These are phyloP conservation scores for Propithecus perrieri DNA, from an alignment of 2,797 vertebrate species.

Conservation along the genomic window DNA sequence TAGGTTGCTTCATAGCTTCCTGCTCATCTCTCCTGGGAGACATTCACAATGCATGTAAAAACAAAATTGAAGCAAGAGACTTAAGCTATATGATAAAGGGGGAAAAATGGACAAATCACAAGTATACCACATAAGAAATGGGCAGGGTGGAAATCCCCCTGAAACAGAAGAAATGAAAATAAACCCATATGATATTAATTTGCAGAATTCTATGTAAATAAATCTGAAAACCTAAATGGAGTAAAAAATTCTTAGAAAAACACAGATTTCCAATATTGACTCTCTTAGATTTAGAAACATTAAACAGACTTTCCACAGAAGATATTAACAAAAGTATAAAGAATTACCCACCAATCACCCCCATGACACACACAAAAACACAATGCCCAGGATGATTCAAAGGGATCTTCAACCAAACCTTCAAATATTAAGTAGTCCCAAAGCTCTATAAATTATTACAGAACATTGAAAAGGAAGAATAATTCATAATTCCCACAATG, in stretches of 20 bases:
- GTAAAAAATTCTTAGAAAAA: neutral
- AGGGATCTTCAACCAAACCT: neutral
- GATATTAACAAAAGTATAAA: neutral
- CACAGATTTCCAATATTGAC: no score
- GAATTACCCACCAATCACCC: neutral
- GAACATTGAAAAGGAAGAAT: neutral
- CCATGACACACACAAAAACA: neutral
- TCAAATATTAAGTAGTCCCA: neutral
- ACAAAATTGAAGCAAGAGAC: neutral
- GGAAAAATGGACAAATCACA: neutral
- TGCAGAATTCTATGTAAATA: neutral
- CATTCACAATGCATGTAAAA: neutral
- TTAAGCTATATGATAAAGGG: neutral
- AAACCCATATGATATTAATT: neutral
- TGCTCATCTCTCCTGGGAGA: neutral
- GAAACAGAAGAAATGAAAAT: neutral
- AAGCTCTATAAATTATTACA: neutral
- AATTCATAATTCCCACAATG: neutral
- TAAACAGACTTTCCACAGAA: neutral
- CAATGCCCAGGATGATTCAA: neutral
- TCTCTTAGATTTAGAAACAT: neutral
- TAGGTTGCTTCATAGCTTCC: neutral
- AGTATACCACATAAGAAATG: neutral
- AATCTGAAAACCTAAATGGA: neutral
- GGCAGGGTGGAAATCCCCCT: neutral